Percentiles rank a stretch among this genome's conserved stretches.
Conservation (phyloP, 1,140 invertebrate species). For the Microvelia longipes region DNA sequence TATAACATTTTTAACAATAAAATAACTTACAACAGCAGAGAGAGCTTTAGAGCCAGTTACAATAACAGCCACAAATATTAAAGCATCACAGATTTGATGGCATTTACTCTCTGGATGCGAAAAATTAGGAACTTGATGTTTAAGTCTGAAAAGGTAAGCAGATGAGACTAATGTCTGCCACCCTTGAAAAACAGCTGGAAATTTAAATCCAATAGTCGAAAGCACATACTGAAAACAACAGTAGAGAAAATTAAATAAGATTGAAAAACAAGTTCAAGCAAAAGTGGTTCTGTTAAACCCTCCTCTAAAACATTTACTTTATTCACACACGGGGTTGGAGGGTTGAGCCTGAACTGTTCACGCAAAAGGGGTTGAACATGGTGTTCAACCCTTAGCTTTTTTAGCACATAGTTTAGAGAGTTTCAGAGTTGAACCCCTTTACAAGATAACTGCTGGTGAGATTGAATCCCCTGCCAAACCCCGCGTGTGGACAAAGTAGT, state of each 20-base stretch:
- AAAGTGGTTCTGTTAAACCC: not conserved
- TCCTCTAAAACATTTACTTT: not conserved
- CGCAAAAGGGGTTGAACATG: too few species aligned
- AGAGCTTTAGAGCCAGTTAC: conserved; percentile 31
- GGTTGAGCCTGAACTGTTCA: too few species aligned
- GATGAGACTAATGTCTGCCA: conserved; percentile 33
- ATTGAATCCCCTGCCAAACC: too few species aligned
- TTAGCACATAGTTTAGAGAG: not conserved
- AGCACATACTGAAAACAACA: conserved; percentile 30
- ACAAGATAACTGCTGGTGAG: not conserved
- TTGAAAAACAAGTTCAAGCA: not conserved
- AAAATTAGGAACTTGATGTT: conserved; percentile 6
- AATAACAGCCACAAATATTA: conserved; percentile 26
- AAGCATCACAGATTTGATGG: not conserved
- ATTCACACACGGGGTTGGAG: not conserved
- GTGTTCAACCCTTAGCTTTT: not conserved
- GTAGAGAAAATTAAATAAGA: not conserved
- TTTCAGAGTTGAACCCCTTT: not conserved
- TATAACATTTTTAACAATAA: too few species aligned
- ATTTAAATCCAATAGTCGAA: conserved; percentile 31
- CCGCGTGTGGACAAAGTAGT: too few species aligned
- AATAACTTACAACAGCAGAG: conserved; percentile 28
- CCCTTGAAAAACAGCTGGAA: conserved; percentile 34
- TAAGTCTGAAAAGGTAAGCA: conserved; percentile 24
- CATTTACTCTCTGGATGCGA: conserved; percentile 18